Percentiles rank a stretch among this genome's conserved stretches.
Conservation (phyloP, 2,888 invertebrate genomes). For the Acrobasis suavella region DNA sequence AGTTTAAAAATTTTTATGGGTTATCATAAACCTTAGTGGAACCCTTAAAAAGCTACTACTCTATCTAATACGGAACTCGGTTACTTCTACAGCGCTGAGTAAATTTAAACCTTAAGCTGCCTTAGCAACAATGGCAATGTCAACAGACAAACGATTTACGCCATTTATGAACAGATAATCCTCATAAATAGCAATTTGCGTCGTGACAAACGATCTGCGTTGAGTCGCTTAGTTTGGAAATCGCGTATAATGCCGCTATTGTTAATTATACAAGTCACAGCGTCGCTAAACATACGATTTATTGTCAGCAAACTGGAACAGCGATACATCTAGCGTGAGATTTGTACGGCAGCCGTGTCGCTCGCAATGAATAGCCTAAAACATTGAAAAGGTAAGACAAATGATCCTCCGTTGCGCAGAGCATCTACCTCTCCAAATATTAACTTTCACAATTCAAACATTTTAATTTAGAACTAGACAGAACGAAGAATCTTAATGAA, state of each 20-base stretch:
- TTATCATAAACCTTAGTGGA: background rate
- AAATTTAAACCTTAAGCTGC: conserved; percentile 27
- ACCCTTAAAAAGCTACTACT: conserved; percentile 1
- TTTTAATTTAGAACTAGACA: conserved; percentile 40
- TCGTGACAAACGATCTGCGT: conserved; percentile 74
- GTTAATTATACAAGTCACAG: conserved; percentile 79
- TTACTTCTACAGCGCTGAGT: conserved; percentile 6
- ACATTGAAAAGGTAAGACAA: conserved; percentile 64
- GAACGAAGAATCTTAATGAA: conserved; percentile 52
- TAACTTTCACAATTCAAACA: conserved; percentile 43
- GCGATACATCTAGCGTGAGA: conserved; percentile 69
- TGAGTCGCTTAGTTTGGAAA: conserved; percentile 75
- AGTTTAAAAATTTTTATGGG: background rate
- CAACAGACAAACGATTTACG: conserved; percentile 50
- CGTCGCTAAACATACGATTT: conserved; percentile 79
- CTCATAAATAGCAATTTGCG: conserved; percentile 78
- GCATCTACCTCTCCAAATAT: conserved; percentile 44
- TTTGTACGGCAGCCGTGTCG: conserved; percentile 53
- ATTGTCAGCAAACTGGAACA: conserved; percentile 75
- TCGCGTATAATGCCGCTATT: conserved; percentile 77
- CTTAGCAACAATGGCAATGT: conserved; percentile 38
- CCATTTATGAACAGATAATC: conserved; percentile 67
- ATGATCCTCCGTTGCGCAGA: conserved; percentile 41
- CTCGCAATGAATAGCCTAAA: conserved; percentile 55
- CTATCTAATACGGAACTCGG: background rate